These are phyloP conservation scores for Grantiella picta DNA, from an alignment of 2,113 vertebrate genomes.

Conservation along the genomic window DNA sequence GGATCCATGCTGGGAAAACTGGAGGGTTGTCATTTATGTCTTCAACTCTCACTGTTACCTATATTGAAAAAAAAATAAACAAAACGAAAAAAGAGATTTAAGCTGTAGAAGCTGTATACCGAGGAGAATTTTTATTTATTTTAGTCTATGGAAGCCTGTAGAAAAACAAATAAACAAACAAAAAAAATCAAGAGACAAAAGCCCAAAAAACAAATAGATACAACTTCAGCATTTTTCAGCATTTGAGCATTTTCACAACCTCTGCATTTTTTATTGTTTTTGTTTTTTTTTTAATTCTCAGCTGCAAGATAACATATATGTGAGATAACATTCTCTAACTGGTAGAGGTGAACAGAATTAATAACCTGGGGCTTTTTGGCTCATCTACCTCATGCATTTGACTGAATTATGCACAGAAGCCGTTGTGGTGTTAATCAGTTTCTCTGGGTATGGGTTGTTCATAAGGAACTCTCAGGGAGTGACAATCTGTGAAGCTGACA, in stretches of 20 bases:
- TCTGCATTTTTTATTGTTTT: not conserved
- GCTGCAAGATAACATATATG: not conserved
- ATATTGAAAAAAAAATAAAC: not conserved
- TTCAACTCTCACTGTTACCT: conserved; percentile 47
- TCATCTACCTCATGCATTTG: not conserved
- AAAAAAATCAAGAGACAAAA: not conserved
- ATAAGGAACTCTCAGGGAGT: not conserved
- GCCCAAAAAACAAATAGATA: not conserved
- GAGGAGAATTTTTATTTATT: not conserved
- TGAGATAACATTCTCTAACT: not conserved
- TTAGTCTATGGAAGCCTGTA: not conserved
- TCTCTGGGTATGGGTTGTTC: not conserved
- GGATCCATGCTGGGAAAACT: conserved; percentile 30
- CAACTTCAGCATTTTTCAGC: not conserved
- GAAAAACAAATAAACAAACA: not conserved
- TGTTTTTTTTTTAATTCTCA: not conserved
- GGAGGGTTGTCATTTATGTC: conserved; percentile 64
- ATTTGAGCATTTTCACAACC: not conserved
- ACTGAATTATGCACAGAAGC: not conserved
- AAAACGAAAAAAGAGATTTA: not conserved
- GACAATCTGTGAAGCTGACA: not conserved
- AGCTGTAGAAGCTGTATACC: not conserved
- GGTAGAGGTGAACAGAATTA: not conserved
- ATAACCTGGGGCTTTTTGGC: not conserved
- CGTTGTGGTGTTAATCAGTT: not conserved